phyloP scores from a whole-genome alignment of 2,113 vertebrate species.

The Tragelaphus strepsiceros region DNA sequence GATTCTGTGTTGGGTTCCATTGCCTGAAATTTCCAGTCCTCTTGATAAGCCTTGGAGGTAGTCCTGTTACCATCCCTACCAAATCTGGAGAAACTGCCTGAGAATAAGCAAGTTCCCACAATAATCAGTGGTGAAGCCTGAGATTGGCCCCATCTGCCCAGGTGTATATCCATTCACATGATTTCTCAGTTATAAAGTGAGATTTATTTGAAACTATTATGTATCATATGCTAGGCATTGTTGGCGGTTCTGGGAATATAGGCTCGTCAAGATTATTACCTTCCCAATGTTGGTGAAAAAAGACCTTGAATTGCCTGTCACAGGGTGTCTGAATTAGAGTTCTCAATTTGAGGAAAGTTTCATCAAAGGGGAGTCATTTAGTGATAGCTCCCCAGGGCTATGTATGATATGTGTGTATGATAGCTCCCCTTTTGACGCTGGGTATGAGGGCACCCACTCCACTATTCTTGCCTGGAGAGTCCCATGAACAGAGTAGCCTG shows the following conservation, averaged over 20 bases:
- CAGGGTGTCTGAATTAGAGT: neutral
- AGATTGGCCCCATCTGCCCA: neutral
- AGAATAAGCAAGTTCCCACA: neutral
- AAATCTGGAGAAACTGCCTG: constrained; percentile 1
- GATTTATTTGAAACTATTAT: neutral
- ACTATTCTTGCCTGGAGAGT: neutral
- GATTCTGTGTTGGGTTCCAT: neutral
- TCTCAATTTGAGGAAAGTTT: neutral
- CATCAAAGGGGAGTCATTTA: neutral
- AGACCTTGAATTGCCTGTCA: neutral
- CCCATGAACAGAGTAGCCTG: neutral
- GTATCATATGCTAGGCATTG: neutral
- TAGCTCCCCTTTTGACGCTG: neutral
- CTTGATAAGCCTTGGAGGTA: neutral
- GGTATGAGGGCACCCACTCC: neutral
- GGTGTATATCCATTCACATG: neutral
- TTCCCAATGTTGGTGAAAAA: neutral
- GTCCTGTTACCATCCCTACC: neutral
- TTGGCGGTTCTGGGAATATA: neutral
- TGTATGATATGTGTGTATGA: neutral
- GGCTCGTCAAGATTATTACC: neutral
- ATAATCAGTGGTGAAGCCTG: neutral
- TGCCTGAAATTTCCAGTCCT: neutral
- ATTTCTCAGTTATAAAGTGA: neutral
- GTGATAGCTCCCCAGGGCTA: neutral